These are phyloP conservation scores for Sceliomorpha sp. DNA, from an alignment of 2,888 invertebrate genomes.

Conservation along the genomic window DNA sequence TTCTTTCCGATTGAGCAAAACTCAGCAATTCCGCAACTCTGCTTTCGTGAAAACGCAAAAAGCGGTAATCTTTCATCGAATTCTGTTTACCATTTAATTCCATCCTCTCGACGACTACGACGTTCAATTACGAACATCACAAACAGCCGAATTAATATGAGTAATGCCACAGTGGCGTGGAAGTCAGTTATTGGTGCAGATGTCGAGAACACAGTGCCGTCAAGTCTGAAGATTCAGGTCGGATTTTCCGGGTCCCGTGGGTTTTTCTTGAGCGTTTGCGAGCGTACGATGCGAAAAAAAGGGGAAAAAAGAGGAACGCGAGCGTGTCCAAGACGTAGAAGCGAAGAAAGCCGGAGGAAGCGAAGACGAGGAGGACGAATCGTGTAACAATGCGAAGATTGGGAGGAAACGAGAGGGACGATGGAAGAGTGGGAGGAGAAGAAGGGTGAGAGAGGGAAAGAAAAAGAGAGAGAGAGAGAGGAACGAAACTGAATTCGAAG, in stretches of 20 bases:
- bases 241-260: slow-evolving; percentile 4
- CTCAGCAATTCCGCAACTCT: no score
- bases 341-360: background rate
- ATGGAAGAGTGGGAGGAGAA: background rate
- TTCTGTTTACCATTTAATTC: no score
- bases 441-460: slow-evolving; percentile 3
- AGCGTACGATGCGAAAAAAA: background rate
- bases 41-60: no score
- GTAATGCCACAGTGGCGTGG: no score
- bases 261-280: slow-evolving; percentile 1
- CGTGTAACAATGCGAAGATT: no score
- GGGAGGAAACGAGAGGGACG: background rate
- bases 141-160: no score
- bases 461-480: background rate
- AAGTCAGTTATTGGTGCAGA: background rate
- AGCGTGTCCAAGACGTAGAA: background rate
- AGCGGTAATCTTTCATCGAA: no score
- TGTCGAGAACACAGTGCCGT: background rate
- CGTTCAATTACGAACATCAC: no score
- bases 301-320: background rate
- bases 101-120: no score
- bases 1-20: no score
- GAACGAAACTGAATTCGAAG: slow-evolving; percentile 22
- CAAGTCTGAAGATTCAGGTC: slow-evolving; percentile 4
- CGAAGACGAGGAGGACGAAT: no score